These are phyloP conservation scores for Vimba vimba DNA, from an alignment of 2,113 vertebrate genomes.

Conservation along the genomic window DNA sequence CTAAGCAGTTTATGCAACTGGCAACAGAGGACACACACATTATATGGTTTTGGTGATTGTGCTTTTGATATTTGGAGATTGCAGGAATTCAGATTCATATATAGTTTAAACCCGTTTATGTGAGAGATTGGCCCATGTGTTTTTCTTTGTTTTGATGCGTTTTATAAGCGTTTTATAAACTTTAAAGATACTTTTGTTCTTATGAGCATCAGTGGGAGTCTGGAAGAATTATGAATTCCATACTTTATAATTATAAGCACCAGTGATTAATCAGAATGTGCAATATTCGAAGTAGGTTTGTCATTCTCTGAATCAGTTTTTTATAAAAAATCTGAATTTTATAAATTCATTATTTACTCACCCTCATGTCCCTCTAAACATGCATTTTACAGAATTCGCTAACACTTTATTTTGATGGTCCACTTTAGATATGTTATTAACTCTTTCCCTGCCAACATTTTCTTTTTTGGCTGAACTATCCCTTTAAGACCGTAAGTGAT, in stretches of 20 bases:
- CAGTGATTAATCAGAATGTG: not conserved
- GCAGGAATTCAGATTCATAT: not conserved
- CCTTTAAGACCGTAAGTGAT: not conserved
- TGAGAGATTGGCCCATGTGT: not conserved
- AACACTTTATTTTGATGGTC: no score
- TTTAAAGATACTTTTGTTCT: not conserved
- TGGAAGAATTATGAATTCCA: not conserved
- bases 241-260: not conserved
- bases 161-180: not conserved
- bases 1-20: no score
- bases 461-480: not conserved
- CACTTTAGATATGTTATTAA: no score
- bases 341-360: no score
- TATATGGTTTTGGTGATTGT: not conserved
- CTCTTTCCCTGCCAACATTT: no score
- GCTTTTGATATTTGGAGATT: slow-evolving; percentile 1
- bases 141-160: not conserved
- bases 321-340: not conserved
- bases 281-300: not conserved
- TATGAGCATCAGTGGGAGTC: not conserved
- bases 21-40: not conserved
- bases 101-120: not conserved
- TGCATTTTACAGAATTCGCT: not conserved
- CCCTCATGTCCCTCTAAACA: not conserved
- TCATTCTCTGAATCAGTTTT: not conserved